Base-by-base conservation (phyloP, 30 jellyfish, hydroid and myxozoan genomes). In the Mastigias papua region DNA sequence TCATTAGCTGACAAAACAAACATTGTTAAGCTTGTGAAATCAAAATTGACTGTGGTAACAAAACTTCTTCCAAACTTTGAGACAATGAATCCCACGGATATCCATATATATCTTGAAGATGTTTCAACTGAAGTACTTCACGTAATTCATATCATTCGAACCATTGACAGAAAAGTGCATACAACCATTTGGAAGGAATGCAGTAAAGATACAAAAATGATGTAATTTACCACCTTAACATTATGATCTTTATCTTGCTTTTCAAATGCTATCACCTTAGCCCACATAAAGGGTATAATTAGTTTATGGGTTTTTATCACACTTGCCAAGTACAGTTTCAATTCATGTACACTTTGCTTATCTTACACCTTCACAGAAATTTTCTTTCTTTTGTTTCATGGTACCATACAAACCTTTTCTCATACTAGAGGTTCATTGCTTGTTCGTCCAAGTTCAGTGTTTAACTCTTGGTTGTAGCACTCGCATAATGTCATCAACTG, bases 171-270 rank as follows among this genome's bases (percentile, higher is more conserved):
- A 21, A 17, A 37, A 10, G 78, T 69, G 26, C 88, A 54, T 73
- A 25, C 76, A 34, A 58, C 34, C 37, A 73, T 85, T 42, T 85
- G 94, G 94, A 48, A 23, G 32, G 48, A 67, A 48, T 85, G 88
- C 88, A 34, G 63, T 31, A 71, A 51, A 20, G 74, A 61, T 19
- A 42, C 82, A 73, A 26, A 16, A 19, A 62, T 68, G 77, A 85
- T 5, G 94, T 85, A 66, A 54, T 46, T 6, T 16, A 6, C 60
- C 60, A 46, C 60, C 16, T 46, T 6, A 46, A 8, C 60, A 46
- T 46, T 16, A 6, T 46, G 13, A 46, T 46, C 16, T 16, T 46
- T 46, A 16, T 16, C 16, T 46, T 46, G 8, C 60, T 46, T 46
- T 46, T 46, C 16, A 46, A n/a, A n/a, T n/a, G n/a, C n/a, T 54